Percentiles rank a stretch among this genome's conserved stretches.
These are phyloP conservation scores for Hypsibius dujardini DNA, from an alignment of 1,140 invertebrate species.

Conservation along the genomic window DNA sequence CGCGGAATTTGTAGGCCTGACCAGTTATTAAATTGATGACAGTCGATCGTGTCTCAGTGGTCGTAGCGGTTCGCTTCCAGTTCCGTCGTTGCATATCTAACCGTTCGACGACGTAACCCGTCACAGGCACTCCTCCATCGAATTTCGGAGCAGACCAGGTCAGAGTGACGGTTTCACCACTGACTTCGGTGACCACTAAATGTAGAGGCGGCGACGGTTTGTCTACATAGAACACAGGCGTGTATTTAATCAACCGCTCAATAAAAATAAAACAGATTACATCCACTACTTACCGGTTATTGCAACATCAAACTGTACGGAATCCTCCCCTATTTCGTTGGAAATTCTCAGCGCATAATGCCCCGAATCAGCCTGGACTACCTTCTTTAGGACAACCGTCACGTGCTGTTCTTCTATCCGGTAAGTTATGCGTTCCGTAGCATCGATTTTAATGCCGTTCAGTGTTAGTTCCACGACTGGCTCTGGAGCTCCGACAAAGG, in stretches of 20 bases:
- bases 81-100: slow-evolving; percentile 37
- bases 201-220: slow-evolving; percentile 48
- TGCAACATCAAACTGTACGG: slow-evolving; percentile 50
- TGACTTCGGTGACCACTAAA: slow-evolving; percentile 48
- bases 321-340: slow-evolving; percentile 49
- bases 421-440: slow-evolving; percentile 37
- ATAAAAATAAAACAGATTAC: slow-evolving; percentile 18
- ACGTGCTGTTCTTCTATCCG: slow-evolving; percentile 41
- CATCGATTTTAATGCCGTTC: slow-evolving; percentile 36
- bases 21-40: slow-evolving; percentile 26
- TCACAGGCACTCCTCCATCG: slow-evolving; percentile 50
- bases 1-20: slow-evolving; percentile 37
- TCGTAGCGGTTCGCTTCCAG: slow-evolving; percentile 30
- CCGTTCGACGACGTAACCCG: slow-evolving; percentile 54
- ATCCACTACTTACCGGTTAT: slow-evolving; percentile 47
- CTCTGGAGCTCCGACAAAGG: slow-evolving; percentile 32
- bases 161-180: slow-evolving; percentile 47
- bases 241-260: slow-evolving; percentile 3
- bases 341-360: slow-evolving; percentile 46
- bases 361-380: slow-evolving; percentile 43
- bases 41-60: slow-evolving; percentile 25
- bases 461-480: slow-evolving; percentile 47
- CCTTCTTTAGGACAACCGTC: slow-evolving; percentile 43
- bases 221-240: slow-evolving; percentile 37
- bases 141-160: slow-evolving; percentile 55